Base-by-base conservation (phyloP, 2,888 invertebrate species). In the Temnothorax ravouxi region DNA sequence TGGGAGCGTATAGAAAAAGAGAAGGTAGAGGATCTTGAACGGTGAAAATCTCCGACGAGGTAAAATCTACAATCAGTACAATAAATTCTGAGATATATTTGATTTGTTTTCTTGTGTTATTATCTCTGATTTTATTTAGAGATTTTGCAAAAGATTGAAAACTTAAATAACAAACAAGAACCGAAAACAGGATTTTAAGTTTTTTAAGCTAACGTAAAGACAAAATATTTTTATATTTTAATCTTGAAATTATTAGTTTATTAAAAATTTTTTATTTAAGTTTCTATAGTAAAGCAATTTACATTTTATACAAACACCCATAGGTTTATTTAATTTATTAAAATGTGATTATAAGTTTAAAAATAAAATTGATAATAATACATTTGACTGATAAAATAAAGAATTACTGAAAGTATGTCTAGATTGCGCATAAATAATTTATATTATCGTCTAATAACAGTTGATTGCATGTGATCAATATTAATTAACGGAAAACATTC, bases 1-100 rank as follows among this genome's bases (percentile, higher is more conserved):
- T 79, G 5, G 1, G 56, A 72, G 74, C 72, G 74, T 44, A 29
- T 44, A 34, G 2, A 54, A 29, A 25, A 64, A 54, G 3, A 54
- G n/a, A 56, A 44, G 41, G 41, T 25, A 29, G 4, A 52, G 15
- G 25, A n/a, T 52, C 1, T 44, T 25, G 38, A 44, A 1, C 18
- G 38, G 38, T 29, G 47, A 38, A 50, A 34, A 11, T 62, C 9
- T 5, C 6, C 34, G 13, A 13, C 34, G 13, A 13, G n/a, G 21
- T 34, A 15, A 38, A 52, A 15, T 21, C 13, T 29, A 29, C n/a
- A 44, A 13, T 59, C n/a, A 69, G n/a, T 29, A 59, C 8, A n/a
- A 74, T 59, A 29, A 44, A n/a, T 21, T 18, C 5, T 15, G 4
- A 56, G 3, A n/a, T n/a, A 52, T 69, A 67, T 21, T 72, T 15